Evolutionary conservation across 2,888 invertebrate genomes (phyloP), one percentile per base, ranked within the genome.

Genomic region (Agapetus fuscipes): DNA sequence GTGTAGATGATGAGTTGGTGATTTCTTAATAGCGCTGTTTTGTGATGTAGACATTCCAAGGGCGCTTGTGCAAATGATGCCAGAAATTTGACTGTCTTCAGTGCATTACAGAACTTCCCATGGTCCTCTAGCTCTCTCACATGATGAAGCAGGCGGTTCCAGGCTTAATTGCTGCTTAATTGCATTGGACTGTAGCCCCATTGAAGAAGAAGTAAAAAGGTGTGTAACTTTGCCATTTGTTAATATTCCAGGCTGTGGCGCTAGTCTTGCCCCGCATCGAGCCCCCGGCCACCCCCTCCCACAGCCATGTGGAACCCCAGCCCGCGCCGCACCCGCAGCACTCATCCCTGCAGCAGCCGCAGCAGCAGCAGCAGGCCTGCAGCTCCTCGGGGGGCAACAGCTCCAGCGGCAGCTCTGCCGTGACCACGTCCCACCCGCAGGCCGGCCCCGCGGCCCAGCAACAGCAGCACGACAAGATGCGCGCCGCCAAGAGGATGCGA

Each of bases 241-340:
- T 20, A 6, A 6, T 71, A 47, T 71, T 68, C 35, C 72, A 81
- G 66, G 79, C 77, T 1, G 81, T 82, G 5, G 83, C 82, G 1
- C 61, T 82, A 45, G 81, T 82, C 13, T 67, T 80, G 51, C 83
- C 82, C 1, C 72, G 82, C 40, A 73, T 78, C 38, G 82, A 82
- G 50, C 79, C 78, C 51, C 78, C 78, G 2, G 67, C 65, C 1
- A 20, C 39, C 13, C 39, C 37, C 26, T 25, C 36, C 11, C 48
- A 45, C 30, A 45, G 41, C 17, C 52, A 49, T 17, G 32, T 35
- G 1, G 41, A 28, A 28, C 17, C 16, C 3, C 39, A 39, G 26
- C n/a, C 15, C 10, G n/a, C n/a, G n/a, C 39, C 26, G 32, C 39
- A 39, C 16, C 4, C 20, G 20, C 38, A 38, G 26, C 29, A 12